Conservation (phyloP, 92 coral and sea anemone genomes). For the Phenganax marumi region DNA sequence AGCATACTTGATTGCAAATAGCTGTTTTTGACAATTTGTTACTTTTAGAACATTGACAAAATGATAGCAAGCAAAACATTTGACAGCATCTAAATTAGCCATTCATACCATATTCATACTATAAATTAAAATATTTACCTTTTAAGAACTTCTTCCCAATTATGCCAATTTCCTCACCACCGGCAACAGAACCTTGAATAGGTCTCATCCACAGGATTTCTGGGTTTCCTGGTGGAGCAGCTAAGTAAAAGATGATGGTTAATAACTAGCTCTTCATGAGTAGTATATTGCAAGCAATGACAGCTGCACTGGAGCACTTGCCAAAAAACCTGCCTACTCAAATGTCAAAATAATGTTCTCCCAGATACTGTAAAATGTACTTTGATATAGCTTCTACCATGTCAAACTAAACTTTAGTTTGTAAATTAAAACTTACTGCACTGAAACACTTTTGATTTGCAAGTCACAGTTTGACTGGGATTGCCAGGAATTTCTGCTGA, state of each 20-base stretch:
- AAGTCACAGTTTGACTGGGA: slow-evolving; percentile 65
- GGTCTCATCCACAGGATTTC: slow-evolving; percentile 99
- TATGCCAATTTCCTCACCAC: slow-evolving; percentile 95
- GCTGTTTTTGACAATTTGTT: too few relatives aligned
- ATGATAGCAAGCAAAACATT: too few relatives aligned
- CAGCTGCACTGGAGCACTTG: too few relatives aligned
- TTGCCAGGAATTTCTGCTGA: slow-evolving; percentile 87
- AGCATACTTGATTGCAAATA: too few relatives aligned
- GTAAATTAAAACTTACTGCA: slow-evolving; percentile 77
- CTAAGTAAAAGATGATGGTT: slow-evolving; percentile 42
- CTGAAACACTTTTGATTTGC: slow-evolving; percentile 95
- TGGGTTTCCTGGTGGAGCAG: slow-evolving; percentile 98
- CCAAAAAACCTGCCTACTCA: too few relatives aligned
- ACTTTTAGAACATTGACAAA: too few relatives aligned
- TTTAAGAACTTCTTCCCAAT: slow-evolving; percentile 97
- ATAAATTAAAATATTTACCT: slow-evolving; percentile 49
- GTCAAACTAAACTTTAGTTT: neutral
- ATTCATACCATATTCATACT: neutral
- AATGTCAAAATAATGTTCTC: neutral
- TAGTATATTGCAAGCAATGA: neutral
- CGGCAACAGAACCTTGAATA: slow-evolving; percentile 87
- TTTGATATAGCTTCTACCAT: neutral
- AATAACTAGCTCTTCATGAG: neutral
- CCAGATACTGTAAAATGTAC: neutral
- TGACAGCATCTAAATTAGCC: too few relatives aligned